Conservation (phyloP, 2,888 invertebrate genomes). For the Heteromyza rotundicornis region DNA sequence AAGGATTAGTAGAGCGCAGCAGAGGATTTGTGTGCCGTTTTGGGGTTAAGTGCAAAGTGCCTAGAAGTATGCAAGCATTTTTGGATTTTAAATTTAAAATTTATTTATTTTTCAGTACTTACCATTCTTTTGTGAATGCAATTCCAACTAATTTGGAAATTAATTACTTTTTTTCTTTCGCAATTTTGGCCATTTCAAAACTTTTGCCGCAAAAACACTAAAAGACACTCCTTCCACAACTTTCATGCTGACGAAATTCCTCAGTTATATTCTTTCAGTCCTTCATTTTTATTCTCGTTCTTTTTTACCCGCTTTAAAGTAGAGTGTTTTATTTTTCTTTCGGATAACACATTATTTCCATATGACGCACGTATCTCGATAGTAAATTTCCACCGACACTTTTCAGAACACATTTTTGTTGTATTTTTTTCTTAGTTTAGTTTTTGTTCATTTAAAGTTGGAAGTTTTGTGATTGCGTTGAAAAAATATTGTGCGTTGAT, state of each 20-base stretch:
- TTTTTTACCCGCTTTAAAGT: slow-evolving; percentile 10
- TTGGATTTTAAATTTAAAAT: no score
- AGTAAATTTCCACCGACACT: background rate
- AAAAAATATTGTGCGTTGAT: no score
- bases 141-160: no score
- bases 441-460: no score
- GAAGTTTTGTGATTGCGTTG: no score
- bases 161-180: background rate
- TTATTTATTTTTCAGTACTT: no score
- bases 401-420: no score
- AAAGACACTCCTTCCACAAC: slow-evolving; percentile 1
- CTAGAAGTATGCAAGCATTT: no score
- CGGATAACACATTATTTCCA: slow-evolving; percentile 42
- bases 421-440: no score
- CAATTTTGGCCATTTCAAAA: no score
- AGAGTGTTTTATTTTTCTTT: background rate
- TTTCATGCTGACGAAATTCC: background rate
- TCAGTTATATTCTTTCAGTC: slow-evolving; percentile 20
- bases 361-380: slow-evolving; percentile 24
- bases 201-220: slow-evolving; percentile 4
- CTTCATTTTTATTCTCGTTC: background rate
- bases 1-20: background rate
- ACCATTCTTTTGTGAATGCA: no score
- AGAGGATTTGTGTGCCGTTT: slow-evolving; percentile 13
- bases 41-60: slow-evolving; percentile 44